Conservation (phyloP, 2,797 vertebrate species). For the Gymnodraco acuticeps region DNA sequence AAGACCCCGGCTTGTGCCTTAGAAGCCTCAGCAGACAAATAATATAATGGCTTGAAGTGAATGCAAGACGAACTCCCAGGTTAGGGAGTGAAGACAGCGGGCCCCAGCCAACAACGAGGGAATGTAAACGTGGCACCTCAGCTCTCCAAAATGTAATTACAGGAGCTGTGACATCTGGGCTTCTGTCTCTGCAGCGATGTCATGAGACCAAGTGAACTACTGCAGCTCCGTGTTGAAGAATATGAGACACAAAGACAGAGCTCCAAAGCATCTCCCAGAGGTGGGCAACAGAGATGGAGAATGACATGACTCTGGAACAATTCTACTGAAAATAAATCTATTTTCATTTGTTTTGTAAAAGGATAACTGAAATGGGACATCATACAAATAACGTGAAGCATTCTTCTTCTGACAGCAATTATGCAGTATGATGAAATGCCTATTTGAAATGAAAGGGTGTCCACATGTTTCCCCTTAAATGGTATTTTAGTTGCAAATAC, state of each 20-base stretch:
- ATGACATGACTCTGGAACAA: conserved; percentile 5
- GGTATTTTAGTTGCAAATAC: no score
- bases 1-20: conserved; percentile 26
- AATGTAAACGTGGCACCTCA: conserved; percentile 37
- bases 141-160: conserved; percentile 54
- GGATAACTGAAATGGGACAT: no score
- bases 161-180: conserved; percentile 40
- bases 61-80: conserved; percentile 29
- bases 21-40: conserved; percentile 45
- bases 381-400: no score
- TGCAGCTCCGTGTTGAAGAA: conserved; percentile 23
- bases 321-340: no score
- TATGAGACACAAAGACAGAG: conserved; percentile 23
- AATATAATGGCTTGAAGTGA: conserved; percentile 32
- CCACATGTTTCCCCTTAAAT: no score
- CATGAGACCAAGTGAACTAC: conserved; percentile 24
- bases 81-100: conserved; percentile 16
- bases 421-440: no score
- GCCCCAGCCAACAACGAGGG: conserved; percentile 26
- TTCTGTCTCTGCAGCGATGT: conserved; percentile 35
- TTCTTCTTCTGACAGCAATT: no score
- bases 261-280: conserved; percentile 14
- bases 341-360: no score
- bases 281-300: neutral
- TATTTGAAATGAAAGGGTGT: no score